Conservation (phyloP, 2,888 invertebrate genomes). For the Norana najaformis region DNA sequence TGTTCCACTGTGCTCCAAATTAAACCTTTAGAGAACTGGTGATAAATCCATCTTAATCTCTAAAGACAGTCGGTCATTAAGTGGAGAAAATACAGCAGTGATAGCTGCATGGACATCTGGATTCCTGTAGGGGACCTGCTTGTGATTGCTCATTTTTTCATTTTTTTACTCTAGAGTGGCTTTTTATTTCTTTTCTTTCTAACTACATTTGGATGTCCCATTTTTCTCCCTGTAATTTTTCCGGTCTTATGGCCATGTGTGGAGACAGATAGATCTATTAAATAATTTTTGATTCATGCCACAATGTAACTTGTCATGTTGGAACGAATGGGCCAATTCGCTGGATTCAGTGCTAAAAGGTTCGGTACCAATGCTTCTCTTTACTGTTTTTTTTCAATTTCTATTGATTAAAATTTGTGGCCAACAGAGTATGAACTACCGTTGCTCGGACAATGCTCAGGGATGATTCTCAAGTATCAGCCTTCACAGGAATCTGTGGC, state of each 20-base stretch:
- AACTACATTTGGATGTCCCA: not conserved
- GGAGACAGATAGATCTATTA: too few species aligned
- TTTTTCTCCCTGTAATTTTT: not conserved
- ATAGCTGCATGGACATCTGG: not conserved
- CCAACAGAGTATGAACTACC: not conserved
- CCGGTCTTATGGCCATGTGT: not conserved
- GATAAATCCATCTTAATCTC: not conserved
- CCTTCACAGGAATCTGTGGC: not conserved
- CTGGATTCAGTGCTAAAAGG: not conserved
- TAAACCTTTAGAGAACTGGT: not conserved
- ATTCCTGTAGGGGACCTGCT: not conserved
- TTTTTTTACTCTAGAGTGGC: not conserved
- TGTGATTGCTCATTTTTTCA: not conserved
- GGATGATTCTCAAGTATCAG: not conserved
- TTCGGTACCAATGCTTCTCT: not conserved
- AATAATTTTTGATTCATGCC: not conserved
- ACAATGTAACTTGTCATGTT: not conserved
- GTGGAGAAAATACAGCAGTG: not conserved
- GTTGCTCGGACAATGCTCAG: not conserved
- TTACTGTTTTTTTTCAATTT: not conserved
- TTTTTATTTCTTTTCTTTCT: not conserved
- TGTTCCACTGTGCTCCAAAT: not conserved
- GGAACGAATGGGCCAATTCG: not conserved
- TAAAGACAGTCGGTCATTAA: not conserved
- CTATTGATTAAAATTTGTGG: not conserved